Base-by-base conservation (phyloP, 1,140 invertebrate genomes). In the Megalonaias nervosa region DNA sequence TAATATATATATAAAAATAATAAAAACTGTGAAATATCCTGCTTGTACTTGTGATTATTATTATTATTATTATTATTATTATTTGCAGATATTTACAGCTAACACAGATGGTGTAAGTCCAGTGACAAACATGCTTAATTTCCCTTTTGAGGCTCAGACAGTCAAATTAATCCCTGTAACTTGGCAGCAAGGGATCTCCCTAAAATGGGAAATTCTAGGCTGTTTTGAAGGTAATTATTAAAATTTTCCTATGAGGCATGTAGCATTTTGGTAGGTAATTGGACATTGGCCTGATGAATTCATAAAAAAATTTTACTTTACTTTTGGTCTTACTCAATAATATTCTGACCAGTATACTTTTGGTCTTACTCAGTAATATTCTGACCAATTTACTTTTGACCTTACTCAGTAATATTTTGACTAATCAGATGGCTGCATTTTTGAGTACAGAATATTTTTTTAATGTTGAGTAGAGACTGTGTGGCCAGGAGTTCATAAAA, bases 191-290 rank as follows among this genome's bases (percentile, higher is more conserved):
- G 78, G 75, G 48, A 85, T 85, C 31, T 82, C 84, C 67, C 70
- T 87, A 14, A 69, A 81, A 31, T 85, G 81, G 83, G 86, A 87
- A 61, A 79, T 86, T 13, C 58, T 83, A 13, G 86, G 86, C 5
- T 87, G 86, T 79, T 74, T 84, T 38, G 77, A 82, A 78, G 84
- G 86, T 86, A 74, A 65, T 19, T 55, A 15, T 38, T 38, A 38
- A 38, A 38, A 5, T 5, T 31, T 5, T 31, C 1, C 31, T 6
- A 38, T 38, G 9, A 38, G 2, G 2, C 38, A 38, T 5, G 38
- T 38, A 3, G 38, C 38, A 38, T 38, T 38, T 5, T 38, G 38
- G 38, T 38, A 6, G 38, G 38, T 38, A 9, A 38, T 38, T 4
- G 2, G 38, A 38, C 38, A 0, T 38, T 1, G 38, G 9, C 38